These are phyloP conservation scores for Neogobius melanostomus DNA, from an alignment of 2,113 vertebrate species.

Conservation along the genomic window DNA sequence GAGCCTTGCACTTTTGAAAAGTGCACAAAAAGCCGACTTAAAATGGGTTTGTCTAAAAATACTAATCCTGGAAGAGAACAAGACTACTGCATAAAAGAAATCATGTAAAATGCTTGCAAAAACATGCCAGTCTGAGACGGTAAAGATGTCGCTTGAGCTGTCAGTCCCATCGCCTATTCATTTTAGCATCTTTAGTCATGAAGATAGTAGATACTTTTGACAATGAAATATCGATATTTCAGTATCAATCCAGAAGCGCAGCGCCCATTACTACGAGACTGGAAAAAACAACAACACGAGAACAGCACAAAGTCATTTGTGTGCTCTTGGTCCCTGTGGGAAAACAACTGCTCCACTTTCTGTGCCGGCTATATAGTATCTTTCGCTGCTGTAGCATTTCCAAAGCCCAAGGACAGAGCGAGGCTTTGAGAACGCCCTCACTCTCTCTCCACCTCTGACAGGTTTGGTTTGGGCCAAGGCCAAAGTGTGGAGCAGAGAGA, in stretches of 20 bases:
- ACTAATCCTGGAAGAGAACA: neutral
- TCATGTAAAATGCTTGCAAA: no score
- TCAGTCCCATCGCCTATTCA: no score
- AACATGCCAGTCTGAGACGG: no score
- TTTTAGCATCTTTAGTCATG: no score
- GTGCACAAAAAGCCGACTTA: neutral
- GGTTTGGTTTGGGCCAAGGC: slow-evolving; percentile 14
- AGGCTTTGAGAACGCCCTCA: slow-evolving; percentile 13
- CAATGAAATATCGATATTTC: no score
- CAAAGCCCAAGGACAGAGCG: slow-evolving; percentile 42
- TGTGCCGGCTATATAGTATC: slow-evolving; percentile 22
- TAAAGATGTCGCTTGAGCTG: no score
- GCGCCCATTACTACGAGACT: no score
- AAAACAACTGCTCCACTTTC: slow-evolving; percentile 50
- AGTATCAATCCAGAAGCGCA: no score
- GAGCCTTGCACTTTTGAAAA: slow-evolving; percentile 3
- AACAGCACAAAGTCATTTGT: slow-evolving; percentile 42
- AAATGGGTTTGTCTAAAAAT: neutral
- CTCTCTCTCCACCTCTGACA: slow-evolving; percentile 5
- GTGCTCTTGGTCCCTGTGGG: slow-evolving; percentile 26
- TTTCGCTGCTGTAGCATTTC: slow-evolving; percentile 34
- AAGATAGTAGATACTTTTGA: no score
- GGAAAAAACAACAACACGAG: neutral
- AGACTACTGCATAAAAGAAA: neutral
- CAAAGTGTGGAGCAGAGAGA: slow-evolving; percentile 16